These are phyloP conservation scores for Brachystomella parvula DNA, from an alignment of 1,140 invertebrate genomes.

Conservation along the genomic window DNA sequence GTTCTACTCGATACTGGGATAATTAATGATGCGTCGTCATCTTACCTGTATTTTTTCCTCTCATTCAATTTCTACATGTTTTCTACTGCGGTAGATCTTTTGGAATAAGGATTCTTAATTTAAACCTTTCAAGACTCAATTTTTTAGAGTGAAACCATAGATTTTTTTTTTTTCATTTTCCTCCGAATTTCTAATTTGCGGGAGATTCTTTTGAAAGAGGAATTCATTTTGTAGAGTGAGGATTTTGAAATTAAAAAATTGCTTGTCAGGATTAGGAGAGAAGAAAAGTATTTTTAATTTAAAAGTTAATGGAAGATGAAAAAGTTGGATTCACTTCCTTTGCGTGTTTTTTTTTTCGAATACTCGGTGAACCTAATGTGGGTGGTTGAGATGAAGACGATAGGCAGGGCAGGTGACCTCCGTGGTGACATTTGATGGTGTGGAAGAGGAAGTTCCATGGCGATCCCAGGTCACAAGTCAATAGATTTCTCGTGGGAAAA, in stretches of 20 bases:
- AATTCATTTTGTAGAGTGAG: neutral
- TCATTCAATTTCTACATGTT: neutral
- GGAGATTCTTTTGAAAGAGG: neutral
- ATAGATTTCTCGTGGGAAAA: too few species aligned
- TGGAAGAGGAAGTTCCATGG: too few species aligned
- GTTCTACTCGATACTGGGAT: neutral
- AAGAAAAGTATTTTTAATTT: too few species aligned
- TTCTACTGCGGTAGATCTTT: neutral
- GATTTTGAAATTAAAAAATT: neutral
- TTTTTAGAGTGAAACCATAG: neutral
- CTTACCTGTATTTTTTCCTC: neutral
- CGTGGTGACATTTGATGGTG: too few species aligned
- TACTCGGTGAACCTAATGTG: too few species aligned
- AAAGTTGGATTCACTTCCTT: too few species aligned
- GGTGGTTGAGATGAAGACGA: too few species aligned
- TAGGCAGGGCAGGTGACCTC: too few species aligned
- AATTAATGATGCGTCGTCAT: slow-evolving; percentile 1
- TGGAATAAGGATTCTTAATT: slow-evolving; percentile 3
- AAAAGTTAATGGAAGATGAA: too few species aligned
- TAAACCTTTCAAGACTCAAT: slow-evolving; percentile 8
- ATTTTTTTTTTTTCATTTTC: neutral
- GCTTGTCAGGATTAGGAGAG: too few species aligned
- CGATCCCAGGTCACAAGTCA: too few species aligned
- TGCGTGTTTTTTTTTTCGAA: too few species aligned
- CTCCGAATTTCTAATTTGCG: neutral